Base-by-base conservation (phyloP, 2,797 vertebrate genomes). In the Taenioides sp. region DNA sequence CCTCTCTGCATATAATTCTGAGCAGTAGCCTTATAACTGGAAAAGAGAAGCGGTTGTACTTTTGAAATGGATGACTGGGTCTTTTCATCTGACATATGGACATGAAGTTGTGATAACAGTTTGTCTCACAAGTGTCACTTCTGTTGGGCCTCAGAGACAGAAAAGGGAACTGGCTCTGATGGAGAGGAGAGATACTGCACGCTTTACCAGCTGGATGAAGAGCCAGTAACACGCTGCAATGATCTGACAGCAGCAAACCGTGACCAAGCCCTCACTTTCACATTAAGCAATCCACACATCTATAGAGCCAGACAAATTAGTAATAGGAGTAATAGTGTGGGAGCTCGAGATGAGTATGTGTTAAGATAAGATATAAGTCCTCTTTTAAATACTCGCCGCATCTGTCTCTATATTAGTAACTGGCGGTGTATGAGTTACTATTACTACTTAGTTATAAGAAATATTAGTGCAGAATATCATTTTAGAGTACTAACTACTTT, bases 81-180 rank as follows among this genome's bases (percentile, higher is more conserved):
- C 85, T 79, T 90, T 84, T 83, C 64, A 82, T 80, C 68, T 40
- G 52, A 74, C 70, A 69, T 77, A 72, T 79, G 72, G 80, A 84
- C 72, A 69, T 0, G 28, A 80, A 74, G 84, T 73, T 79, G 83
- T 20, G 50, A 81, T 78, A 76, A 83, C 86, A 79, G 80, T 82
- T 86, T 84, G 73, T 62, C 63, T 85, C 43, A 69, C 43, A 82
- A 80, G 85, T 86, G 85, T 86, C 74, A 88, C 80, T 91, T 90
- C 86, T 89, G 79, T 80, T 83, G 79, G 76, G 70, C 65, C 65
- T 69, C 49, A 78, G 52, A 76, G 74, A 86, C 47, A 90, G 80
- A 90, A 91, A 90, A 80, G 89, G 90, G 90, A 92, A 92, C 84
- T 87, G 85, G 74, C 59, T 0, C 85, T 73, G 89, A 91, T 90